A percentile compares a stretch with the other conserved stretches of the same genome.
Evolutionary conservation across 2,113 vertebrate species (phyloP).

Genomic region (Scortum barcoo): DNA sequence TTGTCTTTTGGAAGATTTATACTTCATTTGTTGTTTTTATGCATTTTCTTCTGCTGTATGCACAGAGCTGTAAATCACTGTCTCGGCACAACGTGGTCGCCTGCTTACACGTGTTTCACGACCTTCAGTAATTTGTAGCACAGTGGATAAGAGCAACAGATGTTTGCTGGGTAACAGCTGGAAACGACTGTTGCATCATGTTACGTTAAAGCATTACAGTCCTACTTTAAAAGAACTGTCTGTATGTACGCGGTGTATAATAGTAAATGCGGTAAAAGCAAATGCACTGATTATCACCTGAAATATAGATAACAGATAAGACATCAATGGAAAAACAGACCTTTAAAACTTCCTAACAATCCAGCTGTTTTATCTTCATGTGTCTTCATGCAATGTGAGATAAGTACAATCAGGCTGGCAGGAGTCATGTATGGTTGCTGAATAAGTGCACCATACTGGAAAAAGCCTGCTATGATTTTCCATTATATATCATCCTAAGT

Average conservation of each 20-base stretch:
- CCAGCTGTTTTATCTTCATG: not conserved
- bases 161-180: conserved; percentile 54
- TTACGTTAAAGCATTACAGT: conserved; percentile 18
- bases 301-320: too few relatives aligned
- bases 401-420: not conserved
- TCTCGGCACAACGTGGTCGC: not conserved
- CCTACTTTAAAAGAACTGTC: not conserved
- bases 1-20: not conserved
- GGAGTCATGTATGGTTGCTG: not conserved
- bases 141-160: conserved; percentile 44
- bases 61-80: conserved; percentile 1
- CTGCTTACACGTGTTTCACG: not conserved
- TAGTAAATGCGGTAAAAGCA: not conserved
- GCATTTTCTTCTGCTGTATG: not conserved
- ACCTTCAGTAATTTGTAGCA: not conserved
- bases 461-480: conserved; percentile 39
- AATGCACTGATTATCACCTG: too few relatives aligned
- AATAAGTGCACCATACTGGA: conserved; percentile 13
- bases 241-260: not conserved
- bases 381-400: not conserved
- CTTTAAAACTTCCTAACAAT: not conserved
- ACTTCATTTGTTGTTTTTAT: not conserved
- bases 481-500: conserved; percentile 36
- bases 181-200: conserved; percentile 22
- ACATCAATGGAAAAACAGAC: not conserved